These are phyloP conservation scores for Catagonus wagneri DNA, from an alignment of 2,113 vertebrate genomes.

Conservation along the genomic window DNA sequence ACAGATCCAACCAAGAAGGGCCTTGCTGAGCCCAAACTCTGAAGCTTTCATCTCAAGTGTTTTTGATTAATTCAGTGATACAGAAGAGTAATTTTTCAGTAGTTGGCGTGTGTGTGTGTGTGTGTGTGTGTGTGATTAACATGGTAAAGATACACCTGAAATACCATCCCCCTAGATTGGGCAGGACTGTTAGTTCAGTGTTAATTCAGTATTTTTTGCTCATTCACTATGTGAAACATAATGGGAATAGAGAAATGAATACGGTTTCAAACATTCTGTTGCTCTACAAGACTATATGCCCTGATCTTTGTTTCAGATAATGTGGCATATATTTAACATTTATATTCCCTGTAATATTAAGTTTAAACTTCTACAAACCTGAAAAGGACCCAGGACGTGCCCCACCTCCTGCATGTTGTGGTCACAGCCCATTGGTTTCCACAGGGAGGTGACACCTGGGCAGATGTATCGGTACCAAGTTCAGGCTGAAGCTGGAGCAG, in stretches of 20 bases:
- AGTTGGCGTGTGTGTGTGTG: background rate
- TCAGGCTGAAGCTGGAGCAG: conserved; percentile 89
- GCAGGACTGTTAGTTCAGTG: background rate
- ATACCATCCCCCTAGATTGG: background rate
- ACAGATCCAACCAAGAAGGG: background rate
- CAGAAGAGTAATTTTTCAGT: background rate
- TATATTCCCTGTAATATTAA: background rate
- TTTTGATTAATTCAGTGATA: background rate
- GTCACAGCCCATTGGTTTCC: conserved; percentile 63
- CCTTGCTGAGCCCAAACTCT: background rate
- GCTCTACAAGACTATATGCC: background rate
- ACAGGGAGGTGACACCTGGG: conserved; percentile 91
- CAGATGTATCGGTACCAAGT: conserved; percentile 92
- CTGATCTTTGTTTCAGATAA: background rate
- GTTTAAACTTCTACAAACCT: background rate
- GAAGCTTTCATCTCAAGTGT: background rate
- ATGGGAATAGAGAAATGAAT: background rate
- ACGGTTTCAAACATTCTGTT: background rate
- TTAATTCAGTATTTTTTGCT: background rate
- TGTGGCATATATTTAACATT: background rate
- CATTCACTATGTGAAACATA: background rate
- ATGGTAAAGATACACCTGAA: background rate
- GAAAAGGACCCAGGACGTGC: background rate
- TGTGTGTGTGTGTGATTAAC: background rate
- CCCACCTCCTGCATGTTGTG: background rate